These are phyloP conservation scores for Lutjanus campechanus DNA, from an alignment of 2,797 vertebrate genomes.

Conservation along the genomic window DNA sequence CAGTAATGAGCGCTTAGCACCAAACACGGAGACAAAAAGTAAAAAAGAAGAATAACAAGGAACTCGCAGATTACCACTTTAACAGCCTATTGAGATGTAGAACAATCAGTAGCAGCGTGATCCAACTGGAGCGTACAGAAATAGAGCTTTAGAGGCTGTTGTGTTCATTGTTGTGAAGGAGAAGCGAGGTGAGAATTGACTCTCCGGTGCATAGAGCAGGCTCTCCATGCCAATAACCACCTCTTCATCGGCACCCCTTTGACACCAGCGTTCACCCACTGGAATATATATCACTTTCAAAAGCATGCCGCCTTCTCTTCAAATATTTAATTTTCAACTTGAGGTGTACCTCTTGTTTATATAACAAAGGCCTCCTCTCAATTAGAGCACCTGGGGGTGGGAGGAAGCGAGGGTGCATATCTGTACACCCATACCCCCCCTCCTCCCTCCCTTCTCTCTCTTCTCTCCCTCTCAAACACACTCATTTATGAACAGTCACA, in stretches of 20 bases:
- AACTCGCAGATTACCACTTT: conserved; percentile 53
- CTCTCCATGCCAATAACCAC: conserved; percentile 74
- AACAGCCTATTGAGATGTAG: conserved; percentile 56
- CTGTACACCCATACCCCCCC: conserved; percentile 35
- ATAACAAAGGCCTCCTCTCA: conserved; percentile 75
- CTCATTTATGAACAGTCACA: conserved; percentile 44
- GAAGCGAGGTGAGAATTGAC: conserved; percentile 65
- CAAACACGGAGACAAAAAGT: conserved; percentile 58
- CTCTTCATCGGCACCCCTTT: conserved; percentile 69
- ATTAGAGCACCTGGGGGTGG: conserved; percentile 65
- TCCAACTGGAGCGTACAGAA: conserved; percentile 59
- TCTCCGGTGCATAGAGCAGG: conserved; percentile 62
- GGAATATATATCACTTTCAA: conserved; percentile 65
- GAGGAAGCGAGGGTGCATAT: conserved; percentile 58
- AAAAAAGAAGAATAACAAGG: conserved; percentile 54
- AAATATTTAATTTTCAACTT: conserved; percentile 78
- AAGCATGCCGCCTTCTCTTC: conserved; percentile 59
- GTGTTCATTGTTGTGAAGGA: conserved; percentile 68
- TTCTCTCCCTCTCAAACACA: conserved; percentile 51
- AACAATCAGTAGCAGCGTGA: conserved; percentile 47
- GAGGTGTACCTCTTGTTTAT: conserved; percentile 75
- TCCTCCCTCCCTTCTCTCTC: background rate
- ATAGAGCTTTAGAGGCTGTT: conserved; percentile 69
- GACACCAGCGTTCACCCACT: conserved; percentile 64
- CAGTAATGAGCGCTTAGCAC: conserved; percentile 67